Base-by-base conservation (phyloP, 2,797 vertebrate species). In the Sphenodon punctatus region DNA sequence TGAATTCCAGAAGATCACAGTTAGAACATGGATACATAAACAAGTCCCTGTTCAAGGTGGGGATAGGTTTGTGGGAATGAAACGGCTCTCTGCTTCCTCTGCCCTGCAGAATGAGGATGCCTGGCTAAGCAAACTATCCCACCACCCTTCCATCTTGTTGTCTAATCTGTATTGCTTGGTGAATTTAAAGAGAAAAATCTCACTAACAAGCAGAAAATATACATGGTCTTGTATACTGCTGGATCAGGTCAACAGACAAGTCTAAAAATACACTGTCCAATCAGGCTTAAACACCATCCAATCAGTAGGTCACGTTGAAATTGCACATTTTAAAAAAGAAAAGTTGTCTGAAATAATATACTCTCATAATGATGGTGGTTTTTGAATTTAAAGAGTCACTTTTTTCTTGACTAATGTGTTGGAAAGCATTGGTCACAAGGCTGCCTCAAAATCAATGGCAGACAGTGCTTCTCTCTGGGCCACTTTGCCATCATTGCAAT, bases 401-500 rank as follows among this genome's bases (percentile, higher is more conserved):
- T n/a, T n/a, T n/a, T n/a, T n/a, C n/a, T n/a, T n/a, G n/a, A n/a
- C n/a, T n/a, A n/a, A n/a, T n/a, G n/a, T n/a, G n/a, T n/a, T n/a
- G n/a, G n/a, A n/a, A n/a, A n/a, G n/a, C n/a, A n/a, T n/a, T n/a
- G n/a, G n/a, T n/a, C n/a, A n/a, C n/a, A 56, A 38, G 48, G 13
- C 27, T 30, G 19, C 63, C 5, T 19, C 3, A 3, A 1, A 5
- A 12, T 2, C 3, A 2, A 9, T 30, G 56, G 10, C 12, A 72
- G 32, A 79, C 46, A 36, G 10, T 14, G 46, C 11, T 27, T 46
- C 6, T 3, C 53, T 38, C 22, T 3, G 38, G 17, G 58, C 43
- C 49, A 43, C 45, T 63, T 46, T 63, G 8, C 69, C 51, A 39
- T 39, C 42, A 64, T 15, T 64, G 39, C 46, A 63, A 6, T 41